phyloP scores from a whole-genome alignment of 2,888 invertebrate species.

The Buathra laborator region DNA sequence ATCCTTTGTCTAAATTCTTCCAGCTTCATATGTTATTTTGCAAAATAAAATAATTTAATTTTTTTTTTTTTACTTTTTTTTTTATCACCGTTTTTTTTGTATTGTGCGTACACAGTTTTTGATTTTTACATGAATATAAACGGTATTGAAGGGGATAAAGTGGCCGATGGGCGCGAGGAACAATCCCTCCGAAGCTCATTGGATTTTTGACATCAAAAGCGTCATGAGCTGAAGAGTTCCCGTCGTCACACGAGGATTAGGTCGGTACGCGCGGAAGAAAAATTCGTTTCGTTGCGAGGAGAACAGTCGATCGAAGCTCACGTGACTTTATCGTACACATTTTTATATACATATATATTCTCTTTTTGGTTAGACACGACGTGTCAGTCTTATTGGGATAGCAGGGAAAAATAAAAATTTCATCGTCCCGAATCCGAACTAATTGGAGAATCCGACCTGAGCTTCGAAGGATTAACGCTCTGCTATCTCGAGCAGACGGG shows the following conservation, averaged over 20 bases:
- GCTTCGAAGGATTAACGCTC: conserved; percentile 9
- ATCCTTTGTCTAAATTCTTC: conserved; percentile 81
- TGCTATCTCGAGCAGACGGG: background rate
- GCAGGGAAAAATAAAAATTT: conserved; percentile 16
- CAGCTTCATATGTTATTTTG: conserved; percentile 73
- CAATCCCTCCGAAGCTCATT: background rate
- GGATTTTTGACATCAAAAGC: background rate
- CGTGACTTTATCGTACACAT: conserved; percentile 23
- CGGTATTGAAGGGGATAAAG: conserved; percentile 48
- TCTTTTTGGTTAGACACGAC: conserved; percentile 50
- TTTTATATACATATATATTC: background rate
- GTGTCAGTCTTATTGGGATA: conserved; percentile 17
- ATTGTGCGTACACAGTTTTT: conserved; percentile 49
- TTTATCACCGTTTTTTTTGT: conserved; percentile 28
- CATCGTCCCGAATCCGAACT: conserved; percentile 24
- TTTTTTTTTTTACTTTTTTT: conserved; percentile 44
- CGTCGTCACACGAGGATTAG: background rate
- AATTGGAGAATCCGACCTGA: background rate
- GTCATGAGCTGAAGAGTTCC: background rate
- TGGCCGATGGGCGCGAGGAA: conserved; percentile 53
- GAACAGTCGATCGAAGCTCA: conserved; percentile 37
- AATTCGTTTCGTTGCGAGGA: background rate
- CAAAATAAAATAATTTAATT: conserved; percentile 64
- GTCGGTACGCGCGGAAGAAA: background rate
- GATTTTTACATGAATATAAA: conserved; percentile 54